Conservation (phyloP, 2,888 invertebrate genomes). For the Gandaritis pyraliata region DNA sequence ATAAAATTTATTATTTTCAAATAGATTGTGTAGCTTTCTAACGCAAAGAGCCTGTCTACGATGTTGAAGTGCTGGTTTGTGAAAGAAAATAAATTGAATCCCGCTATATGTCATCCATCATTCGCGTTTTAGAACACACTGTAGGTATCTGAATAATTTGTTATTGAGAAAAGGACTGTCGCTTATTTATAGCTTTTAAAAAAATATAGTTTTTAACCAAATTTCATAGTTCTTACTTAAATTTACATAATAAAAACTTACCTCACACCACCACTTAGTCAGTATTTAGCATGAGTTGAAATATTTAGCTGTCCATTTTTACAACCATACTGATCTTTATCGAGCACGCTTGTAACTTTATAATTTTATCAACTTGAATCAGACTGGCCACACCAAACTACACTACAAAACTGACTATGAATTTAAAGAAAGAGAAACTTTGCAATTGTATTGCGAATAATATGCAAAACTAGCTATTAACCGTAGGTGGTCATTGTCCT, state of each 20-base stretch:
- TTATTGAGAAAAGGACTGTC: not conserved
- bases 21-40: slow-evolving; percentile 20
- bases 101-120: slow-evolving; percentile 2
- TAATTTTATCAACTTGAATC: not conserved
- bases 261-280: too few species aligned
- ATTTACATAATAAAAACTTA: too few species aligned
- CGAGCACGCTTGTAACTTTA: not conserved
- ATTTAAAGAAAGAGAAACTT: slow-evolving; percentile 66
- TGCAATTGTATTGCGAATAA: slow-evolving; percentile 69
- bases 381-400: slow-evolving; percentile 52
- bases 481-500: slow-evolving; percentile 75
- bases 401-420: slow-evolving; percentile 59
- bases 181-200: not conserved
- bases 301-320: not conserved
- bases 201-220: not conserved
- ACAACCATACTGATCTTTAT: not conserved
- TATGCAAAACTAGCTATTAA: slow-evolving; percentile 69
- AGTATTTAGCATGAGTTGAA: not conserved
- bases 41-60: slow-evolving; percentile 9
- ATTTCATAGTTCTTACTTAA: too few species aligned
- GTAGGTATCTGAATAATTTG: slow-evolving; percentile 5
- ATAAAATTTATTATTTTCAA: slow-evolving; percentile 23
- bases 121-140: slow-evolving; percentile 9
- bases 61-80: slow-evolving; percentile 18
- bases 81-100: slow-evolving; percentile 15